phyloP scores from a whole-genome alignment of 2,797 vertebrate genomes.

The Pempheris klunzingeri region DNA sequence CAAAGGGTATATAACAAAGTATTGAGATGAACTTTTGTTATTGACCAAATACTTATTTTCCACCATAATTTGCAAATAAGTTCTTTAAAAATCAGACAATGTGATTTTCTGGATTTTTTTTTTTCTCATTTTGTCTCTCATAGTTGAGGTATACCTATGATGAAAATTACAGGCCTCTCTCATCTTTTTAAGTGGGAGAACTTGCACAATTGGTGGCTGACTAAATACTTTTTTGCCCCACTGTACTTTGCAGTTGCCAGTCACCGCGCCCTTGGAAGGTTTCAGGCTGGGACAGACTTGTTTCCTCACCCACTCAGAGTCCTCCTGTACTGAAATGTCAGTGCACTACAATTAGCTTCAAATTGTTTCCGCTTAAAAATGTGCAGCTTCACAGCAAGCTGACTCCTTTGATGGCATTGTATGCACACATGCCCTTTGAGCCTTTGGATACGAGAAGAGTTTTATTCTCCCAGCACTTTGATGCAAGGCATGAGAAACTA shows the following conservation, averaged over 20 bases:
- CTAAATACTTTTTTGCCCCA: too few relatives aligned
- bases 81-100: too few relatives aligned
- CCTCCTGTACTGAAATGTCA: constrained; percentile 43
- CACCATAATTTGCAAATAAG: too few relatives aligned
- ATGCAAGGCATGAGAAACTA: constrained; percentile 24
- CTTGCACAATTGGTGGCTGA: too few relatives aligned
- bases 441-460: constrained; percentile 16
- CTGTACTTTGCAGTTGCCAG: constrained; percentile 29
- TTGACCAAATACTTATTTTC: too few relatives aligned
- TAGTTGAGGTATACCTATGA: too few relatives aligned
- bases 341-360: constrained; percentile 52
- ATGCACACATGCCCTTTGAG: constrained; percentile 18
- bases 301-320: constrained; percentile 7
- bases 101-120: too few relatives aligned
- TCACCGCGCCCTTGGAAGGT: constrained; percentile 24
- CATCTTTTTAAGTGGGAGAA: too few relatives aligned
- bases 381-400: constrained; percentile 28
- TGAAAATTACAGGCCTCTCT: too few relatives aligned
- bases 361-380: constrained; percentile 44
- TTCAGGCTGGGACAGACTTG: constrained; percentile 23
- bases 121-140: too few relatives aligned
- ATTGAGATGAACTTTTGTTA: too few relatives aligned
- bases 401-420: constrained; percentile 29
- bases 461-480: constrained; percentile 25
- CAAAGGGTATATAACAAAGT: too few relatives aligned